Base-by-base conservation (phyloP, 2,888 invertebrate species). In the Caenorhabditis sp. region DNA sequence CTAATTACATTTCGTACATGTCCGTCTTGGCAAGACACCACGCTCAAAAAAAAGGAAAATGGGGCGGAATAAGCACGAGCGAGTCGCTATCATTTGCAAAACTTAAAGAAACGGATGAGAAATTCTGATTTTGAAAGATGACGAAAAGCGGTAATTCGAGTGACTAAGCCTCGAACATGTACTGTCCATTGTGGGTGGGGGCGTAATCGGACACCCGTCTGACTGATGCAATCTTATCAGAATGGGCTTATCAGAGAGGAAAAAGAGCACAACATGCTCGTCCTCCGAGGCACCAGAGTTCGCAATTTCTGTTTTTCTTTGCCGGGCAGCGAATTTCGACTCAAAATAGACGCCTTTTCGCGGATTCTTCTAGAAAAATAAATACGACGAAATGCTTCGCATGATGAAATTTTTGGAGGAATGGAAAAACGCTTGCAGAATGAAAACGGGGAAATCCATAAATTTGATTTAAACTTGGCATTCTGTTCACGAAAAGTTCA, bases 191-290 rank as follows among this genome's bases (percentile, higher is more conserved):
- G 17, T 52, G 15, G 11, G 24, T 15, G n/a, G 48, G 48, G 9
- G 22, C 24, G 17, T n/a, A n/a, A n/a, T n/a, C 48, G 30, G 50
- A 9, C 35, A 52, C 46, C 46, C 46, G 26, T 26, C 46, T 9
- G 35, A 52, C 52, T 50, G 48, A 48, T 48, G 48, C 22, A 48
- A 32, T 52, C 52, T 52, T 52, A 52, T 52, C 52, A 52, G 35
- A 8, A 27, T 2, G 11, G 1, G 45, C 45, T 45, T 45, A 45
- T 45, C 45, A 41, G 17, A 15, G 30, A 17, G 13, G 9, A n/a
- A 2, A 35, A 13, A 2, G 52, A 52, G 35, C 52, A 52, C 52
- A 52, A 35, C 35, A 52, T 32, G 35, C 35, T 52, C 35, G 13
- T 24, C 41, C 41, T 5, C 15, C 9, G 27, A n/a, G 6, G 45